Evolutionary conservation across 2,888 invertebrate species (phyloP).

Genomic region (Melieria omissa): DNA sequence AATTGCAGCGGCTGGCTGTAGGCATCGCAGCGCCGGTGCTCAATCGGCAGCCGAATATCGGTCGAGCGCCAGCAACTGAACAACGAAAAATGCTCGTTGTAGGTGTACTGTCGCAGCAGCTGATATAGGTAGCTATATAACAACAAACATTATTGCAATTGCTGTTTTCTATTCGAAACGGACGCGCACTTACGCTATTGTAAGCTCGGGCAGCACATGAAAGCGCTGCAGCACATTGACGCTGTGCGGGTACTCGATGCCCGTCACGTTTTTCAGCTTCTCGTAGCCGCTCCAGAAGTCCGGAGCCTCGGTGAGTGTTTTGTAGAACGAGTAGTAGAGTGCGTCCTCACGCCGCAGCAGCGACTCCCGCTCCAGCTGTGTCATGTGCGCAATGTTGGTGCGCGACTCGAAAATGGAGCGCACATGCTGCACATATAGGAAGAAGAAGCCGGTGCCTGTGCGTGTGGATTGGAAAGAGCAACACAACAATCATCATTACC

Average conservation of each 20-base stretch:
- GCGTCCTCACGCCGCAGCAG: constrained; percentile 89
- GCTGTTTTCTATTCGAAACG: not conserved
- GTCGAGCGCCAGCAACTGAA: constrained; percentile 50
- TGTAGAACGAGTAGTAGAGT: constrained; percentile 89
- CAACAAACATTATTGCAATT: not conserved
- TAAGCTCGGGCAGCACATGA: constrained; percentile 86
- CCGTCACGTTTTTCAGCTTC: constrained; percentile 75
- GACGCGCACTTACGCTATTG: constrained; percentile 60
- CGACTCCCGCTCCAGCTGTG: constrained; percentile 84
- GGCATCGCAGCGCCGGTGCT: constrained; percentile 73
- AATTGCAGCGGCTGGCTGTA: constrained; percentile 83
- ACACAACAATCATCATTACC: not conserved
- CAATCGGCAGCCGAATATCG: constrained; percentile 43
- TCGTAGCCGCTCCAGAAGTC: constrained; percentile 73
- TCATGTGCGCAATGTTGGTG: constrained; percentile 84
- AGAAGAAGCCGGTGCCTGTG: constrained; percentile 72
- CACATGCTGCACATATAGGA: constrained; percentile 76
- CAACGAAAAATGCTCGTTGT: constrained; percentile 49
- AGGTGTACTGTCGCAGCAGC: constrained; percentile 47
- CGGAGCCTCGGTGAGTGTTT: constrained; percentile 78
- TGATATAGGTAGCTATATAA: constrained; percentile 58
- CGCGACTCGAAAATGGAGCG: constrained; percentile 81
- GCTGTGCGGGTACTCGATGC: constrained; percentile 83
- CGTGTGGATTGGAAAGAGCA: not conserved
- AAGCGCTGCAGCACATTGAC: constrained; percentile 86